Percentiles rank a stretch among this genome's conserved stretches.
These are phyloP conservation scores for Myotis planiceps DNA, from an alignment of 2,797 vertebrate genomes.

Conservation along the genomic window DNA sequence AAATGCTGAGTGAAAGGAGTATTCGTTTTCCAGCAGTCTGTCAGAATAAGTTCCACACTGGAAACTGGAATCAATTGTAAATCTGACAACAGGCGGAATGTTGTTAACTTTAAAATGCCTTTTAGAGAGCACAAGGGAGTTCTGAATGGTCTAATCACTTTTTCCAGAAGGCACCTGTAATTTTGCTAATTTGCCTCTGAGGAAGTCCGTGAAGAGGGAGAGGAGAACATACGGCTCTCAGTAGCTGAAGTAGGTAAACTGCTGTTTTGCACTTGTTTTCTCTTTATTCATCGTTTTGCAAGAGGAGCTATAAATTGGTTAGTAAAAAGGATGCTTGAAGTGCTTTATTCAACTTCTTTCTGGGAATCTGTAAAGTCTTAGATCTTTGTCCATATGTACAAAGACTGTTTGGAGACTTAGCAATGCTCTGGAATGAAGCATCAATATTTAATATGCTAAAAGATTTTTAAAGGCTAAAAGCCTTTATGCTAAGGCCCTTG, in stretches of 20 bases:
- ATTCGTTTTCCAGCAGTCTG: neutral
- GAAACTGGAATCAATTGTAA: constrained; percentile 58
- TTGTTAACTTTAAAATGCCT: constrained; percentile 68
- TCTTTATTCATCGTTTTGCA: constrained; percentile 59
- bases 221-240: constrained; percentile 31
- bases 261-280: constrained; percentile 69
- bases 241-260: constrained; percentile 56
- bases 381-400: neutral
- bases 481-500: neutral
- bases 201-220: neutral
- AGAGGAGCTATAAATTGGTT: constrained; percentile 49
- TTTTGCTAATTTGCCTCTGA: constrained; percentile 57
- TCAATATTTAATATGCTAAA: neutral
- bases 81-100: constrained; percentile 63
- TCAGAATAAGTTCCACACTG: constrained; percentile 6
- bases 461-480: neutral
- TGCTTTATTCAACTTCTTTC: neutral
- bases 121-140: constrained; percentile 69
- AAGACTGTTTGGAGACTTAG: neutral
- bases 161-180: constrained; percentile 68
- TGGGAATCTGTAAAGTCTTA: neutral
- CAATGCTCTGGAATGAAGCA: neutral
- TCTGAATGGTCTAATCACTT: constrained; percentile 73
- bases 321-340: constrained; percentile 35
- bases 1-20: neutral